Evolutionary conservation across 2,888 invertebrate species (phyloP).

Genomic region (Danaus chrysippus): DNA sequence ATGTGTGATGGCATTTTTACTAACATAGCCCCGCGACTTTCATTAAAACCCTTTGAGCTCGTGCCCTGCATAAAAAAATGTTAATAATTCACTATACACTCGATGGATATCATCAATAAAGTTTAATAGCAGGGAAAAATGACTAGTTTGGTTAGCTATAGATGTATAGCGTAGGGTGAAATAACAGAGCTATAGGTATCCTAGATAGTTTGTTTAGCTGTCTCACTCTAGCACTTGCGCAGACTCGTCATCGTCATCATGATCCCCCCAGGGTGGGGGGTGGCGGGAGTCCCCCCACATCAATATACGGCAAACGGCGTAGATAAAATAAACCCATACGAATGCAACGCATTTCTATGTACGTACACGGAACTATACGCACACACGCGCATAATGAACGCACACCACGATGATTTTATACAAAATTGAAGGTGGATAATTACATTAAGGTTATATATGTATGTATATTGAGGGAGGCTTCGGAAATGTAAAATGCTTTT

Average conservation of each 20-base stretch:
- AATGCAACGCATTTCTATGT: conserved; percentile 26
- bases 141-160: conserved; percentile 47
- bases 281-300: conserved; percentile 45
- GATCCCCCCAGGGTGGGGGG: conserved; percentile 40
- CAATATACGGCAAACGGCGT: conserved; percentile 66
- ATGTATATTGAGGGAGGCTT: conserved; percentile 37
- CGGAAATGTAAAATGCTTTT: conserved; percentile 52
- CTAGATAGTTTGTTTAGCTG: conserved; percentile 43
- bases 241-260: conserved; percentile 72
- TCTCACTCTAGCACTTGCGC: conserved; percentile 62
- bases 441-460: conserved; percentile 61
- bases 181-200: conserved; percentile 39
- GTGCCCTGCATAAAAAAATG: conserved; percentile 24
- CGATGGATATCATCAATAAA: conserved; percentile 34
- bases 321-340: conserved; percentile 65
- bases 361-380: conserved; percentile 32
- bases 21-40: conserved; percentile 9
- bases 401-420: conserved; percentile 48
- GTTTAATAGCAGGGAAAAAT: conserved; percentile 48
- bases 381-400: conserved; percentile 30
- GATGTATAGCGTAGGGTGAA: conserved; percentile 33
- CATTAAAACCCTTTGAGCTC: conserved; percentile 19
- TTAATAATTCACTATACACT: conserved; percentile 27
- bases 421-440: conserved; percentile 70
- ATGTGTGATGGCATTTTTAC: conserved; percentile 1